A percentile compares a stretch with the other conserved stretches of the same genome.
Conservation (phyloP, 2,888 invertebrate species). For the Anthrax anthrax region DNA sequence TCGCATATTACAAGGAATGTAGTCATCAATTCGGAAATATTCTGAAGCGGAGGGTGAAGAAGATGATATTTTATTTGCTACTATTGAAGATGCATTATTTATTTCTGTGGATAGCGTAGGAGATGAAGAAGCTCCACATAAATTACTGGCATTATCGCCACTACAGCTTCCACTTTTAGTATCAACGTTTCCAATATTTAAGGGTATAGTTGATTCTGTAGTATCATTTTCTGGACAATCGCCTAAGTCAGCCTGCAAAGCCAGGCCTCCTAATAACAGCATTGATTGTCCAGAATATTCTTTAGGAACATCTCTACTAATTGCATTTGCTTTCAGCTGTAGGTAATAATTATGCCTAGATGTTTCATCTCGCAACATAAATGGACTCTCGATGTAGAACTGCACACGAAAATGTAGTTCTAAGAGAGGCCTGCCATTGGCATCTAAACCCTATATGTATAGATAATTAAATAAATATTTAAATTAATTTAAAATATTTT, state of each 20-base stretch:
- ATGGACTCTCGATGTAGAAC: constrained; percentile 85
- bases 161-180: neutral
- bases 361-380: constrained; percentile 78
- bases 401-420: constrained; percentile 83
- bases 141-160: constrained; percentile 2
- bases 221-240: constrained; percentile 47
- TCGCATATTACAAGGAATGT: constrained; percentile 57
- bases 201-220: neutral
- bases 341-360: constrained; percentile 89
- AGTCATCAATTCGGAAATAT: constrained; percentile 72
- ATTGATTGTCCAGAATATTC: constrained; percentile 44
- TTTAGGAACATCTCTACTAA: constrained; percentile 46
- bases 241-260: constrained; percentile 85
- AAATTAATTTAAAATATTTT: neutral
- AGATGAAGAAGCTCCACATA: constrained; percentile 11
- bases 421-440: constrained; percentile 76
- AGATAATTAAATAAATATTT: neutral
- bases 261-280: constrained; percentile 72
- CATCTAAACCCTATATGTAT: constrained; percentile 63
- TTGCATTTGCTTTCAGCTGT: constrained; percentile 81
- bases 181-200: neutral
- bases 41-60: constrained; percentile 17
- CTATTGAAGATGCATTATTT: constrained; percentile 16
- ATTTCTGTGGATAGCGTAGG: constrained; percentile 24
- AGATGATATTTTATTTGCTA: constrained; percentile 11